Evolutionary conservation across 35 echinoderm and acorn worm genomes (phyloP), one percentile per base, ranked within the genome.

Genomic region (Acanthaster planci): DNA sequence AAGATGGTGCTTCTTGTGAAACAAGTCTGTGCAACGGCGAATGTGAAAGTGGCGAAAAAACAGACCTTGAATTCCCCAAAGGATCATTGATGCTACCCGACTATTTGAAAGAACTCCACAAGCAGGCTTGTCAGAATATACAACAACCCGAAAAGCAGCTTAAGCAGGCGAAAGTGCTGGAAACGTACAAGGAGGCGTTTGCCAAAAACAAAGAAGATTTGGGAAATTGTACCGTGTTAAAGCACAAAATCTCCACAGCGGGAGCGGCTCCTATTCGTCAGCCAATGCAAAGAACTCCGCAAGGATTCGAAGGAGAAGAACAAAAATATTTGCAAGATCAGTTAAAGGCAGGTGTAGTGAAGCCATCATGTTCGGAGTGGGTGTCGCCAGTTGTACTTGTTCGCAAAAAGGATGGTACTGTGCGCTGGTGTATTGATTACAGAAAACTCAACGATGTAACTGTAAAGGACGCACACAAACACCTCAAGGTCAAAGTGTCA

Each of bases 351-450:
- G 76, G 85, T 1, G 55, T 87, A 5, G 78, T 87, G 6, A 78
- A 78, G 21, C 76, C 75, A 7, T 52, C 76, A 10, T 36, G 18
- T 30, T 31, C 29, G 2, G 29, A 31, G 2, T 91, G 82, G 82
- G 89, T 82, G 31, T 86, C 82, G 40, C 82, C 89, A 40, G n/a
- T 68, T 58, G 89, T 86, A 27, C 67, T 86, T 51, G 89, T 91
- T 15, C 29, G 76, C 1, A 91, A 91, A 42, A 76, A 57, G 17
- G 82, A 86, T 86, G 83, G 77, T 8, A 37, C 14, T n/a, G 76
- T 85, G 1, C 68, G 89, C 6, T 91, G 31, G 17, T 91, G 89
- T 37, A 79, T 91, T 2, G 89, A 91, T 51, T 86, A 91, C 53
- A 36, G 89, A 8, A 79, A 35, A 38, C 22, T 90, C 10, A 90